Conservation (phyloP, 2,888 invertebrate species). For the Emmelina monodactyla region DNA sequence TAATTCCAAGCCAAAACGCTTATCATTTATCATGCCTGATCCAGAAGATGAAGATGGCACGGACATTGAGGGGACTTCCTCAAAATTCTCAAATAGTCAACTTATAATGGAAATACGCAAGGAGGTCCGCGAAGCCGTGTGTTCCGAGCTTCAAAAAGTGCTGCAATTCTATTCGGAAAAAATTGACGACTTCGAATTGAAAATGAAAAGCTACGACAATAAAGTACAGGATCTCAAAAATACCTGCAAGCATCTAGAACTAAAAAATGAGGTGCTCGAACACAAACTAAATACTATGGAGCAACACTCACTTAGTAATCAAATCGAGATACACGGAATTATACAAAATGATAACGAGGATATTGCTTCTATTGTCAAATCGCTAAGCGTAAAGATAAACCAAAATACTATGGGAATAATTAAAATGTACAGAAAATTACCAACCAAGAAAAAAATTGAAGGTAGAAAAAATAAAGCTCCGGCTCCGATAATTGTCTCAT, state of each 20-base stretch:
- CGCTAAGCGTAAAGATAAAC: background rate
- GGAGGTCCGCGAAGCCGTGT: constrained; percentile 2
- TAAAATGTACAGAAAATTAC: background rate
- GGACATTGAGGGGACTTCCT: too few species aligned
- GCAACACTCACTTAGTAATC: constrained; percentile 5
- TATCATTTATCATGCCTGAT: constrained; percentile 2
- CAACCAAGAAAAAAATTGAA: too few species aligned
- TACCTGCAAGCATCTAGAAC: constrained; percentile 5
- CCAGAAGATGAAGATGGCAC: background rate
- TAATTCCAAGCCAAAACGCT: background rate
- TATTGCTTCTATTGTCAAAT: background rate
- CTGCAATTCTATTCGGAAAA: constrained; percentile 9
- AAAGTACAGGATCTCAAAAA: constrained; percentile 11
- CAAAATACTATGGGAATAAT: constrained; percentile 1
- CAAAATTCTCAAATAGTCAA: too few species aligned
- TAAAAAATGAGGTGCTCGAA: constrained; percentile 10
- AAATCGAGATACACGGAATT: constrained; percentile 8
- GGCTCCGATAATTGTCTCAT: background rate
- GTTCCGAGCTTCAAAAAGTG: background rate
- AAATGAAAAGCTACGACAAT: constrained; percentile 8
- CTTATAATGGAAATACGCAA: constrained; percentile 3
- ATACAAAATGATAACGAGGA: constrained; percentile 4
- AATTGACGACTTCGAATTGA: constrained; percentile 8
- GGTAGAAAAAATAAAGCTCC: background rate
- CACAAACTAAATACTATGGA: constrained; percentile 9